Conservation (phyloP, 1,140 invertebrate species). For the Maniola jurtina region DNA sequence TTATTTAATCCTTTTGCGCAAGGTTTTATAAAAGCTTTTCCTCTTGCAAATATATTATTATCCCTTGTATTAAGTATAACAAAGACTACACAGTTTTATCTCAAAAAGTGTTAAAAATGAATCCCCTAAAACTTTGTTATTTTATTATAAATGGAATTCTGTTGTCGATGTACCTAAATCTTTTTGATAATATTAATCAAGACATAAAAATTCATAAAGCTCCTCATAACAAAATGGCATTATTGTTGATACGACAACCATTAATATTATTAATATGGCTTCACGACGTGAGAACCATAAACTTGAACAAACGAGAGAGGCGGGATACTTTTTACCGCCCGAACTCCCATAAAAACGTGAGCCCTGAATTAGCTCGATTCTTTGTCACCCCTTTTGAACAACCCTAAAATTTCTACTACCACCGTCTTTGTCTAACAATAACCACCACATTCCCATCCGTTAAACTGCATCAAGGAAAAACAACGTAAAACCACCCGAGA, state of each 20-base stretch:
- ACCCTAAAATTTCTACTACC: slow-evolving; percentile 77
- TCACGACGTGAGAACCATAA: slow-evolving; percentile 69
- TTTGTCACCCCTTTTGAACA: slow-evolving; percentile 77
- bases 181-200: slow-evolving; percentile 7
- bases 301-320: slow-evolving; percentile 77
- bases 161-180: not conserved
- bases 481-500: slow-evolving; percentile 74
- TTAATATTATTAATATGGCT: slow-evolving; percentile 76
- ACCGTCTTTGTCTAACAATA: slow-evolving; percentile 78
- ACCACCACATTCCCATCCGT: slow-evolving; percentile 75
- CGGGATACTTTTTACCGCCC: slow-evolving; percentile 76
- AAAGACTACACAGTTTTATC: too few species aligned
- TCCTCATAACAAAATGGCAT: slow-evolving; percentile 53
- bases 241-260: slow-evolving; percentile 65
- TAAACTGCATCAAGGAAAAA: slow-evolving; percentile 78
- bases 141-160: not conserved
- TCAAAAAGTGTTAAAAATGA: not conserved
- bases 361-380: slow-evolving; percentile 77
- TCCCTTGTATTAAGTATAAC: not conserved
- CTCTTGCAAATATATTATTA: slow-evolving; percentile 19
- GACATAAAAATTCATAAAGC: slow-evolving; percentile 57
- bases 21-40: slow-evolving; percentile 47
- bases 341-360: slow-evolving; percentile 73
- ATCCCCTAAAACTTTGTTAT: not conserved
- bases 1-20: slow-evolving; percentile 69